Evolutionary conservation across 2,888 invertebrate species (phyloP).

Genomic region (Conomelus anceps): DNA sequence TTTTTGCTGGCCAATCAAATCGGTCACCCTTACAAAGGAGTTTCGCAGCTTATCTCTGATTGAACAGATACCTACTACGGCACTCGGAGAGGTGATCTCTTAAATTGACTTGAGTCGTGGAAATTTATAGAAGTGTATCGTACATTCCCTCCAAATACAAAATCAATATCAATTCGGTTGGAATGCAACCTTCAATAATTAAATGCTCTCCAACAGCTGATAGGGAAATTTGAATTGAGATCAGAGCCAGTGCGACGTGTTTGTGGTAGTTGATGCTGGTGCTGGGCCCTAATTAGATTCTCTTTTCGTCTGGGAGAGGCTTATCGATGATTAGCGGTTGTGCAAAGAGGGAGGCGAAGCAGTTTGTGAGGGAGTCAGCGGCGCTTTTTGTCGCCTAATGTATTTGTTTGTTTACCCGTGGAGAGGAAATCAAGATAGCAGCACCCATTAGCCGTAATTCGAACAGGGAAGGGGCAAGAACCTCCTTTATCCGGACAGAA

Average conservation of each 20-base stretch:
- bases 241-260: background rate
- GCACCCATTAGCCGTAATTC: background rate
- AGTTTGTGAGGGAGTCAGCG: background rate
- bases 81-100: too few relatives aligned
- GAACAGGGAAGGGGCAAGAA: background rate
- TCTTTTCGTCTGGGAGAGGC: background rate
- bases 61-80: too few relatives aligned
- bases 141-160: too few relatives aligned
- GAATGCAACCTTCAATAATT: background rate
- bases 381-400: background rate
- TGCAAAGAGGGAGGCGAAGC: background rate
- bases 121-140: too few relatives aligned
- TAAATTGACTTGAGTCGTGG: too few relatives aligned
- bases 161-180: background rate
- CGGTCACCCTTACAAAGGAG: too few relatives aligned
- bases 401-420: background rate
- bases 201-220: background rate
- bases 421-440: background rate
- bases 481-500: background rate
- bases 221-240: background rate
- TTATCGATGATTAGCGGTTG: background rate
- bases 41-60: too few relatives aligned
- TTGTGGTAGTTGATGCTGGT: background rate
- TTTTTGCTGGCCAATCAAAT: too few relatives aligned
- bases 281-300: background rate